phyloP scores from a whole-genome alignment of 2,797 vertebrate species.

The Tolypeutes matacus region DNA sequence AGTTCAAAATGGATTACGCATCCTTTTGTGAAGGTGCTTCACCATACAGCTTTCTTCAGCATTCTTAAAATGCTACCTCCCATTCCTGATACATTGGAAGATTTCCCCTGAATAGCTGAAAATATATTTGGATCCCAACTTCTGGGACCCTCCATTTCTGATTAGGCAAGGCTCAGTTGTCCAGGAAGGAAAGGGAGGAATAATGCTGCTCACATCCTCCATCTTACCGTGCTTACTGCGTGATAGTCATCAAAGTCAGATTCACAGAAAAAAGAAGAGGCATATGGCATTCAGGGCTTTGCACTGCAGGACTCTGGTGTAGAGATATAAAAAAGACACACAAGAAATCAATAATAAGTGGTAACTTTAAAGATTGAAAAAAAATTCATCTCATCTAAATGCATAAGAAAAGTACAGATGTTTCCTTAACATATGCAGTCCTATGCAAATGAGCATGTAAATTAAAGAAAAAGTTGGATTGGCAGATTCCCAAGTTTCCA shows the following conservation, averaged over 20 bases:
- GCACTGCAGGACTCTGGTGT: neutral
- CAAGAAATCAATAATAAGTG: conserved; percentile 63
- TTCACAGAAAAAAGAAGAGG: neutral
- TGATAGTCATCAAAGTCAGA: neutral
- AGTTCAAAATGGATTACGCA: neutral
- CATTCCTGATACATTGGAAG: neutral
- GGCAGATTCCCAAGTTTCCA: conserved; percentile 67
- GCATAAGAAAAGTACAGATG: conserved; percentile 54
- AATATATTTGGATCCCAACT: neutral
- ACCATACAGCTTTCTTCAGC: neutral
- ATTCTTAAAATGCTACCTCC: neutral
- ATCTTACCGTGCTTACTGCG: neutral
- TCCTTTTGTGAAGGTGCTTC: conserved; percentile 36
- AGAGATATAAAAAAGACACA: neutral
- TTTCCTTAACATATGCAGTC: conserved; percentile 54
- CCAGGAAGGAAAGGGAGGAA: neutral
- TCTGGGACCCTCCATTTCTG: neutral
- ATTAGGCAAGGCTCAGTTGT: neutral
- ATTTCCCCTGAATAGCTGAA: neutral
- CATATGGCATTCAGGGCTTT: neutral
- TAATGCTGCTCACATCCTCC: neutral
- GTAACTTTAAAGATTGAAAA: conserved; percentile 63
- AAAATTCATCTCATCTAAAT: conserved; percentile 51
- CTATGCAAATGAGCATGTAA: conserved; percentile 64
- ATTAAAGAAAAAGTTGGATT: conserved; percentile 56